Conservation (phyloP, 2,888 invertebrate genomes). For the Molorchus minor region DNA sequence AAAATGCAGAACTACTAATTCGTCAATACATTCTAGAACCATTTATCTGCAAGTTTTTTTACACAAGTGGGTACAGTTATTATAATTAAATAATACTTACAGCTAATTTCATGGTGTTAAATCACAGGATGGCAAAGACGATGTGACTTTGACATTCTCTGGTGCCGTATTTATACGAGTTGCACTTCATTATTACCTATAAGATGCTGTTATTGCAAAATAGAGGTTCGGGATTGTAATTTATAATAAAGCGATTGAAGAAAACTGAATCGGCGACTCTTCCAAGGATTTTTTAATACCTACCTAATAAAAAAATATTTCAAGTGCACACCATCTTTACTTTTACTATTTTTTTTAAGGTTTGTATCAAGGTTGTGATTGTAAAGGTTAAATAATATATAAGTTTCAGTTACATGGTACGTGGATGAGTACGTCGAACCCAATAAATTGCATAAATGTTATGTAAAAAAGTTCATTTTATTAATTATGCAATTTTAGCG, state of each 20-base stretch:
- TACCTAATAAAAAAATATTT: conserved; percentile 12
- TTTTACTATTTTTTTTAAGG: conserved; percentile 19
- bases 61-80: no score
- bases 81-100: conserved; percentile 30
- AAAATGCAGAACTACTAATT: no score
- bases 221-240: background rate
- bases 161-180: conserved; percentile 32
- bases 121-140: conserved; percentile 28
- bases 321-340: conserved; percentile 8
- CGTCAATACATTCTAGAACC: no score
- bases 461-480: no score
- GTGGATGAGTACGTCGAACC: no score
- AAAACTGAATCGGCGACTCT: conserved; percentile 6
- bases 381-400: conserved; percentile 8
- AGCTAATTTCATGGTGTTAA: conserved; percentile 32
- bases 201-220: conserved; percentile 9
- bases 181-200: conserved; percentile 8
- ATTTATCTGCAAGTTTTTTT: no score
- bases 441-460: no score
- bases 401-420: background rate
- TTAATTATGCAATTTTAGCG: no score
- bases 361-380: conserved; percentile 17
- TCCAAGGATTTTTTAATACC: conserved; percentile 12
- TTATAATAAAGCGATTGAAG: background rate
- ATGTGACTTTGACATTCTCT: conserved; percentile 36